These are phyloP conservation scores for Tychaedon coryphoeus DNA, from an alignment of 2,113 vertebrate species.

Conservation along the genomic window DNA sequence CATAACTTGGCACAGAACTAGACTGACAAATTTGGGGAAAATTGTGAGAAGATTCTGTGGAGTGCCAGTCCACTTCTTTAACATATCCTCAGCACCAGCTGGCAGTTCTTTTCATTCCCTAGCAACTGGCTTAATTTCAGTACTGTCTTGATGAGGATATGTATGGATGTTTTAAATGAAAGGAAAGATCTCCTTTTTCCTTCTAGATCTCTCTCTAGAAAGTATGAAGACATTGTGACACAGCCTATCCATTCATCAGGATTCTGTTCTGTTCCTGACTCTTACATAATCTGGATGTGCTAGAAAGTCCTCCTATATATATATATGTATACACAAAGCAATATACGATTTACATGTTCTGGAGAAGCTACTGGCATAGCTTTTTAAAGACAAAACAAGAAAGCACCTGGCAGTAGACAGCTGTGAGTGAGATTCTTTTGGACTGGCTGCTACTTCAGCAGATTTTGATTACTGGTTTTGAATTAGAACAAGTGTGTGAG, in stretches of 20 bases:
- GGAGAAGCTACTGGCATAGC: neutral
- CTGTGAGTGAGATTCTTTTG: neutral
- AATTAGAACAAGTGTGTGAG: neutral
- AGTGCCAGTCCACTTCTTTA: slow-evolving; percentile 51
- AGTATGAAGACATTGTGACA: neutral
- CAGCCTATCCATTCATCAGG: neutral
- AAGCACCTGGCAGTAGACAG: neutral
- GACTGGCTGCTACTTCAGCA: neutral
- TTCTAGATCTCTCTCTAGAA: neutral
- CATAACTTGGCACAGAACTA: slow-evolving; percentile 20
- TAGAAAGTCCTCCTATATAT: neutral
- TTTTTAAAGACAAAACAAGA: neutral
- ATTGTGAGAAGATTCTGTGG: slow-evolving; percentile 43
- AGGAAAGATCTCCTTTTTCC: neutral
- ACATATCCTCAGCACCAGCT: slow-evolving; percentile 55
- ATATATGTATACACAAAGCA: neutral
- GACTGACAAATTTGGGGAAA: slow-evolving; percentile 32
- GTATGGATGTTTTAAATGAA: neutral
- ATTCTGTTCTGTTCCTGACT: neutral
- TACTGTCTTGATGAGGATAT: neutral
- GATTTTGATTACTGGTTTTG: slow-evolving; percentile 7
- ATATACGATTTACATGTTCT: neutral
- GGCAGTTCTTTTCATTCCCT: slow-evolving; percentile 43
- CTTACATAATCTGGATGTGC: neutral
- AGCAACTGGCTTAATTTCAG: slow-evolving; percentile 55